Conservation (phyloP, 2,888 invertebrate genomes). For the Drosophila setosimentum region DNA sequence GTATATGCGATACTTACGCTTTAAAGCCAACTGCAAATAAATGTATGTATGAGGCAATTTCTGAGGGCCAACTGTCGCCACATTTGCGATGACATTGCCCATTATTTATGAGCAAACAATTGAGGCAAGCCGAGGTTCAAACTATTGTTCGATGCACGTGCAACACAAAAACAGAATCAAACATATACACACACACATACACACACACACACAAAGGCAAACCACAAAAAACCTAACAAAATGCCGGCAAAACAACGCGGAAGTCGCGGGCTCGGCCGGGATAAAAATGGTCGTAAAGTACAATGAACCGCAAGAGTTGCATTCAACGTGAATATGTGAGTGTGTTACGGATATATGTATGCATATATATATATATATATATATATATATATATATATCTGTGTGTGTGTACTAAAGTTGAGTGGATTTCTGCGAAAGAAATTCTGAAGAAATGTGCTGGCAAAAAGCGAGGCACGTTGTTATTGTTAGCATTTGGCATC, state of each 20-base stretch:
- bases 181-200: constrained; percentile 15
- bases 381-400: constrained; percentile 1
- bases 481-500: constrained; percentile 67
- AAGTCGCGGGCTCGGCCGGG: constrained; percentile 61
- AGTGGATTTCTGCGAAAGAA: constrained; percentile 71
- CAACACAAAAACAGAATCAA: constrained; percentile 35
- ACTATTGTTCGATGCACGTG: constrained; percentile 71
- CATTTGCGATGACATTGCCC: constrained; percentile 58
- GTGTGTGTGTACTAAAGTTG: constrained; percentile 43
- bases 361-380: neutral
- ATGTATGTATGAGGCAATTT: constrained; percentile 40
- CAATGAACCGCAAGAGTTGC: constrained; percentile 74
- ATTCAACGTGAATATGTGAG: constrained; percentile 40
- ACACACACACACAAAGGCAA: constrained; percentile 13
- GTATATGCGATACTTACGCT: constrained; percentile 16
- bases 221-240: constrained; percentile 64
- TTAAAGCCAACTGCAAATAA: constrained; percentile 38
- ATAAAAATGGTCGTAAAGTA: constrained; percentile 70
- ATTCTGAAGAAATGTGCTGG: constrained; percentile 42
- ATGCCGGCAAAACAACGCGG: constrained; percentile 73
- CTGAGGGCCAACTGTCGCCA: constrained; percentile 62
- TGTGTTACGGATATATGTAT: neutral
- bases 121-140: constrained; percentile 55
- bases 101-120: constrained; percentile 78
- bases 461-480: constrained; percentile 46